Evolutionary conservation across 2,888 invertebrate species (phyloP), one percentile per base, ranked within the genome.

Genomic region (Tenthredo livida): DNA sequence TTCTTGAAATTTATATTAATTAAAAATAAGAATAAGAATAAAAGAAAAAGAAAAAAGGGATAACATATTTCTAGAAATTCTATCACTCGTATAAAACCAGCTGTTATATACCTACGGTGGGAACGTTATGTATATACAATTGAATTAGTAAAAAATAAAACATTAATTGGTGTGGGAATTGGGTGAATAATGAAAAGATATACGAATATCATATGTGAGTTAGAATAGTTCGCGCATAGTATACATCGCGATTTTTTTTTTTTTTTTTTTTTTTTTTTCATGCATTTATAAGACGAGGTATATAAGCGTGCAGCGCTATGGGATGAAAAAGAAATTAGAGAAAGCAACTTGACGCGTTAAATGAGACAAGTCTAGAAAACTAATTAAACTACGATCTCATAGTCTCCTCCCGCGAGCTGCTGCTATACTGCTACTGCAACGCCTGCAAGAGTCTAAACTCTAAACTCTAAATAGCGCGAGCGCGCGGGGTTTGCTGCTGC

Each of bases 311-410:
- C n/a, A n/a, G n/a, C 6, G 9, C 1, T 58, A 9, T 21, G 21
- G 21, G 21, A 73, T 73, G 70, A 25, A 43, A 73, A 73, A 77
- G 54, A 33, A 77, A 77, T 29, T 15, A 77, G 54, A 54, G 50
- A 77, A 54, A 77, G 33, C 17, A 50, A 25, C 50, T 77, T 29
- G 77, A 77, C 25, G 54, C 25, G 54, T 50, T 29, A 15, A 77
- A 77, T 77, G 50, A 50, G 40, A 73, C 43, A 86, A 85, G 87
- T 85, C 86, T 87, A 86, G 87, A 85, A 86, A 89, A 89, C 88
- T 87, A 88, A 88, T 89, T 87, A 89, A 88, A 87, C 87, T 87
- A 73, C 65, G 77, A 72, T 85, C 58, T 50, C 61, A 6, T 73
- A 25, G n/a, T 73, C 43, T 43, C 12, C 43, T 43, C 12, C 1